Percentiles rank a stretch among this genome's conserved stretches.
Evolutionary conservation across 2,113 vertebrate species (phyloP).

Genomic region (Etheostoma cragini): DNA sequence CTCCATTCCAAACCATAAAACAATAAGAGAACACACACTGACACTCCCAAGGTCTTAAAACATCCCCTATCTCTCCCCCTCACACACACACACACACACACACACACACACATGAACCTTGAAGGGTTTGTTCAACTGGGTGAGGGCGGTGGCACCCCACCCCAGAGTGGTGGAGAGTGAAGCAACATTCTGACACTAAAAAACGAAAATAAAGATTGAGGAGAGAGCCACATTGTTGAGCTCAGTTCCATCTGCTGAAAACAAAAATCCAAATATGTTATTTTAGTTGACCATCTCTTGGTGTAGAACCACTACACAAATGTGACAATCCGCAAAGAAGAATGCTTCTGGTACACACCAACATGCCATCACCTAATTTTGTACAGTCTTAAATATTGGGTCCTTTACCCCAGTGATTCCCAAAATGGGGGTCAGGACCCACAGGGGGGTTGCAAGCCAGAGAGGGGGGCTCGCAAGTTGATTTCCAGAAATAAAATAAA

Average conservation of each 20-base stretch:
- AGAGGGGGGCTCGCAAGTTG: no score
- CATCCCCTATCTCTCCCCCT: no score
- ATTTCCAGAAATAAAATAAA: no score
- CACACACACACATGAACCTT: constrained; percentile 29
- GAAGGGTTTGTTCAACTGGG: constrained; percentile 4
- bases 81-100: constrained; percentile 22
- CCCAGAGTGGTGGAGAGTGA: not conserved
- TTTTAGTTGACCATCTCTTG: not conserved
- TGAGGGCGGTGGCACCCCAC: not conserved
- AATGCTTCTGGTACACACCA: not conserved
- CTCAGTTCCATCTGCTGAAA: not conserved
- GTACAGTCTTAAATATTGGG: not conserved
- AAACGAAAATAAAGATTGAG: not conserved
- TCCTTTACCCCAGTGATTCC: no score
- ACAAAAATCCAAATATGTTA: not conserved
- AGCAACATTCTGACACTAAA: not conserved
- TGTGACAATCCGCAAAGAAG: not conserved
- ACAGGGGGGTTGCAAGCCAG: no score
- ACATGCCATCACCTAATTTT: not conserved
- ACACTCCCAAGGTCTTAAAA: constrained; percentile 19
- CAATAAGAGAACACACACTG: constrained; percentile 27
- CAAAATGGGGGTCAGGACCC: no score
- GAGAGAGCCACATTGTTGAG: not conserved
- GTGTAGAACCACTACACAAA: not conserved
- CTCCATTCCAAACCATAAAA: constrained; percentile 60